These are phyloP conservation scores for Drosophila histrio DNA, from an alignment of 2,888 invertebrate species.

Conservation along the genomic window DNA sequence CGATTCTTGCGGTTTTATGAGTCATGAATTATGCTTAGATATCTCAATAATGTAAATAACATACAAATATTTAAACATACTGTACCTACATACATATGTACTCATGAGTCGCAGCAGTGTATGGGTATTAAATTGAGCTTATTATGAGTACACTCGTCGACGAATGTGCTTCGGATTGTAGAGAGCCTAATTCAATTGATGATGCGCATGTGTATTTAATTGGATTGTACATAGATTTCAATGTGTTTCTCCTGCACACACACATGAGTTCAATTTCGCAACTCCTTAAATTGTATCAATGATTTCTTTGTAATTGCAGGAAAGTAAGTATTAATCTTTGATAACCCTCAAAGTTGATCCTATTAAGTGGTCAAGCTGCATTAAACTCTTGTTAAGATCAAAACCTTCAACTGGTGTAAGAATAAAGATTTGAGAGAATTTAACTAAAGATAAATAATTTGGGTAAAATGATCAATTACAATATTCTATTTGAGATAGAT, in stretches of 20 bases:
- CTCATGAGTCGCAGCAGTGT: not conserved
- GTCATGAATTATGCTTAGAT: constrained; percentile 21
- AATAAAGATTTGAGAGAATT: too few relatives aligned
- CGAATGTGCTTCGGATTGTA: not conserved
- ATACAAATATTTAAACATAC: not conserved
- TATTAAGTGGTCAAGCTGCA: too few relatives aligned
- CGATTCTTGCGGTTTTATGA: constrained; percentile 36
- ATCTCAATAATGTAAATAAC: constrained; percentile 12
- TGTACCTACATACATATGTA: not conserved
- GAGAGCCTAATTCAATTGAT: constrained; percentile 2
- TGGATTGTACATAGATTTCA: constrained; percentile 6
- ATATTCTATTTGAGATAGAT: too few relatives aligned
- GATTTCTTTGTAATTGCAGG: too few relatives aligned
- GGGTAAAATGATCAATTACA: too few relatives aligned
- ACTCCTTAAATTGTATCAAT: too few relatives aligned
- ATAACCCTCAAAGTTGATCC: too few relatives aligned
- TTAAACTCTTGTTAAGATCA: too few relatives aligned
- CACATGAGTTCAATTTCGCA: too few relatives aligned
- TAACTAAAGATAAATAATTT: too few relatives aligned
- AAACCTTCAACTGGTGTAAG: too few relatives aligned
- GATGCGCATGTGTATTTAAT: constrained; percentile 15
- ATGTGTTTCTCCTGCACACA: not conserved
- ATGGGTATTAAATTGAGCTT: constrained; percentile 13
- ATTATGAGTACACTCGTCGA: not conserved
- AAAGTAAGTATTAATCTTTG: too few relatives aligned